phyloP scores from a whole-genome alignment of 2,888 invertebrate species.

The Philhelius pedissequus region DNA sequence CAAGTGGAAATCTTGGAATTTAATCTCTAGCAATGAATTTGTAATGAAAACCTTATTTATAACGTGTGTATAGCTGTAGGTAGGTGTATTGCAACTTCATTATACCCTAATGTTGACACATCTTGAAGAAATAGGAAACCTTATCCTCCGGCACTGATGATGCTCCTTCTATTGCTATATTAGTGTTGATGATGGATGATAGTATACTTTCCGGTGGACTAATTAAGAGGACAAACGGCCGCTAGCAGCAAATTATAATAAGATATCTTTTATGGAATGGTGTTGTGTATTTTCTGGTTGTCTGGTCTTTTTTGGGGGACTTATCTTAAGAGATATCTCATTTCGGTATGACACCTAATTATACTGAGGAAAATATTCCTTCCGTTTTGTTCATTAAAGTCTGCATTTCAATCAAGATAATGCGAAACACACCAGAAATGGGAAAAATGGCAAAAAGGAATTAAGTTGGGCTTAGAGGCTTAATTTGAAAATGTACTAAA shows the following conservation, averaged over 20 bases:
- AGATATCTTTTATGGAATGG: background rate
- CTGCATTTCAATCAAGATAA: constrained; percentile 17
- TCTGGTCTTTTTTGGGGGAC: background rate
- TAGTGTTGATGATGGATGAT: constrained; percentile 22
- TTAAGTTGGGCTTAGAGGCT: background rate
- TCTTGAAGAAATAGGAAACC: constrained; percentile 14
- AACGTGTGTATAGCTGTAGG: background rate
- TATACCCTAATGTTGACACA: constrained; percentile 22
- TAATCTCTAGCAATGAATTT: constrained; percentile 43
- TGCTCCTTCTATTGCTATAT: background rate
- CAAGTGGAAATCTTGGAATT: constrained; percentile 15
- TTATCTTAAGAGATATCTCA: constrained; percentile 28
- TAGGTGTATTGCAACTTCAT: background rate
- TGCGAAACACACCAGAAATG: background rate
- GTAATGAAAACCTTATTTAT: constrained; percentile 28
- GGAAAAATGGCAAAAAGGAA: background rate
- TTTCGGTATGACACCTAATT: constrained; percentile 30
- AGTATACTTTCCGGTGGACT: constrained; percentile 21
- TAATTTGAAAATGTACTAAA: background rate
- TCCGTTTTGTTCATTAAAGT: constrained; percentile 17
- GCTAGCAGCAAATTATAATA: constrained; percentile 15
- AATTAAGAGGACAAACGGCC: constrained; percentile 29
- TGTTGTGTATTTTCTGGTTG: background rate
- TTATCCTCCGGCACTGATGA: background rate
- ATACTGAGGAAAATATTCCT: constrained; percentile 14